phyloP scores from a whole-genome alignment of 2,113 vertebrate species.

The Pelodiscus sinensis region DNA sequence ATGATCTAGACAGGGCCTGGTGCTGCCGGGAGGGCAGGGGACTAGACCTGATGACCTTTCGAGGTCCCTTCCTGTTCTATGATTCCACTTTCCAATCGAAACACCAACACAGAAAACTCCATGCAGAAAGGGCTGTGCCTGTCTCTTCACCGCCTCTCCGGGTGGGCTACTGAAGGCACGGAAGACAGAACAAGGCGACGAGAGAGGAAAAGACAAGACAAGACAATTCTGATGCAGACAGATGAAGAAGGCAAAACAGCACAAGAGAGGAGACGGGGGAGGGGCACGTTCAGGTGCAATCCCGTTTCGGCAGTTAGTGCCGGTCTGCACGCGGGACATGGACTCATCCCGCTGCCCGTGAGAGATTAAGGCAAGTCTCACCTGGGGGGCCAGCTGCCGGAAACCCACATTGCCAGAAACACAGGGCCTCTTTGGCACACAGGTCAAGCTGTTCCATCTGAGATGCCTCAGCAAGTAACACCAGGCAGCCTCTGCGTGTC shows the following conservation, averaged over 20 bases:
- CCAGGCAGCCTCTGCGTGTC: fast-evolving
- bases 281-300: neutral
- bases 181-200: neutral
- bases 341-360: neutral
- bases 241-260: neutral
- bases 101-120: neutral
- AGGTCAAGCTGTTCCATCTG: neutral
- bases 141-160: neutral
- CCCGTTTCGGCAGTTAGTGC: neutral
- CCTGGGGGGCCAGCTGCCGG: neutral
- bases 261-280: neutral
- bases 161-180: neutral
- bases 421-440: neutral
- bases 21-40: too few species aligned
- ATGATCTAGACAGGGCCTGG: too few species aligned
- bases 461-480: neutral
- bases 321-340: neutral
- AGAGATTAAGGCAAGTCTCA: neutral
- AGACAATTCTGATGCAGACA: neutral
- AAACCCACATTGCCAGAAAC: neutral
- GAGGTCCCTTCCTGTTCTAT: too few species aligned
- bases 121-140: neutral
- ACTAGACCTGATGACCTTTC: too few species aligned
- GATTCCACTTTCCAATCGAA: neutral
- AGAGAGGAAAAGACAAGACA: neutral